A percentile compares a stretch with the other conserved stretches of the same genome.
These are phyloP conservation scores for Sepiola atlantica DNA, from an alignment of 2,888 invertebrate genomes.

Conservation along the genomic window DNA sequence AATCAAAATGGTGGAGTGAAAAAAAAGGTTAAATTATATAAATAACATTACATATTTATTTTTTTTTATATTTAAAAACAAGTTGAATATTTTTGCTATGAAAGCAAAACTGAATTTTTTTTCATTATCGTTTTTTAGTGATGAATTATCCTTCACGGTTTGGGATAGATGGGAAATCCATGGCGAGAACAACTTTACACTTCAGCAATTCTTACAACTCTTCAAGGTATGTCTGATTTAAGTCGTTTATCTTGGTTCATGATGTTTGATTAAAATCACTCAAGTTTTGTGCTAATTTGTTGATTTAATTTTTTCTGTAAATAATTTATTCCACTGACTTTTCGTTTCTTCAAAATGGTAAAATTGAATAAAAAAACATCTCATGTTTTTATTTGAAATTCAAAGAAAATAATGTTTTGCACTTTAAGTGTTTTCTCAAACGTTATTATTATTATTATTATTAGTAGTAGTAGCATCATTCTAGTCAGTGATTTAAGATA, in stretches of 20 bases:
- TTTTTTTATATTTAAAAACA: background rate
- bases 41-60: background rate
- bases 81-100: background rate
- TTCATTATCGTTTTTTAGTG: slow-evolving; percentile 54
- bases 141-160: slow-evolving; percentile 67
- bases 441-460: too few species aligned
- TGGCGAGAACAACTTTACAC: slow-evolving; percentile 69
- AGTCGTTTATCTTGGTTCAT: too few species aligned
- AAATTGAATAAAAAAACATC: background rate
- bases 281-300: background rate
- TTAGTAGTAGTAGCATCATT: too few species aligned
- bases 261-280: background rate
- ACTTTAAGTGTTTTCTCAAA: too few species aligned
- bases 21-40: background rate
- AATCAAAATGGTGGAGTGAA: background rate
- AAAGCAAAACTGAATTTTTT: too few species aligned
- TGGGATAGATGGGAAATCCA: slow-evolving; percentile 75
- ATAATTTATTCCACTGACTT: background rate
- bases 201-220: slow-evolving; percentile 70
- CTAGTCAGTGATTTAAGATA: too few species aligned
- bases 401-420: too few species aligned
- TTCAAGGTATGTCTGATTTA: slow-evolving; percentile 67
- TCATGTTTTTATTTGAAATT: too few species aligned
- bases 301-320: background rate
- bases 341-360: background rate